Evolutionary conservation across 1,140 invertebrate species (phyloP).

Genomic region (Calephelis nemesis): DNA sequence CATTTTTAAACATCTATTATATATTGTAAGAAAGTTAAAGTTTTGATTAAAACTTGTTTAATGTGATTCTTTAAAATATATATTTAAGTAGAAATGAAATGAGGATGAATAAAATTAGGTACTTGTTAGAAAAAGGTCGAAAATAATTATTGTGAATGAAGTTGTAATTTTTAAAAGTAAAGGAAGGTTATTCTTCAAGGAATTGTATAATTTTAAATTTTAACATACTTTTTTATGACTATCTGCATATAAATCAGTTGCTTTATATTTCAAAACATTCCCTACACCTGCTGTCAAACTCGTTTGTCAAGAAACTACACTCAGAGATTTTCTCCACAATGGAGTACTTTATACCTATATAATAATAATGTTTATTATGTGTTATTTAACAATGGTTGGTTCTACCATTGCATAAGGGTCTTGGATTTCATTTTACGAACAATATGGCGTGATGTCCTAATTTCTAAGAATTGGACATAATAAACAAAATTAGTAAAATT

Average conservation of each 20-base stretch:
- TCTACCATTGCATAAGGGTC: no score
- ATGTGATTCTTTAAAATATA: no score
- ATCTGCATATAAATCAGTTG: background rate
- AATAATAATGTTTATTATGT: no score
- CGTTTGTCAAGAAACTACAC: conserved; percentile 5
- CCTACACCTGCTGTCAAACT: conserved; percentile 2
- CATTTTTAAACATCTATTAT: no score
- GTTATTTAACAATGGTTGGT: no score
- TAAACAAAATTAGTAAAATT: no score
- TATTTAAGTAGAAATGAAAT: no score
- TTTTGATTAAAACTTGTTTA: no score
- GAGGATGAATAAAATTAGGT: background rate
- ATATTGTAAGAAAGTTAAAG: no score
- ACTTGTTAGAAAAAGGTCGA: background rate
- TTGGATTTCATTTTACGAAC: no score
- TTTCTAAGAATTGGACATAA: no score
- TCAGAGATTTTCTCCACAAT: background rate
- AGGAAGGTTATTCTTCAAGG: background rate
- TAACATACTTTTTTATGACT: background rate
- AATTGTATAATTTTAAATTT: background rate
- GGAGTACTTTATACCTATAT: background rate
- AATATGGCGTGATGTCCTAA: no score
- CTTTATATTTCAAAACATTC: background rate
- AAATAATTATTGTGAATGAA: background rate
- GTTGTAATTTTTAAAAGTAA: background rate